These are phyloP conservation scores for Apus apus DNA, from an alignment of 2,113 vertebrate genomes.

Conservation along the genomic window DNA sequence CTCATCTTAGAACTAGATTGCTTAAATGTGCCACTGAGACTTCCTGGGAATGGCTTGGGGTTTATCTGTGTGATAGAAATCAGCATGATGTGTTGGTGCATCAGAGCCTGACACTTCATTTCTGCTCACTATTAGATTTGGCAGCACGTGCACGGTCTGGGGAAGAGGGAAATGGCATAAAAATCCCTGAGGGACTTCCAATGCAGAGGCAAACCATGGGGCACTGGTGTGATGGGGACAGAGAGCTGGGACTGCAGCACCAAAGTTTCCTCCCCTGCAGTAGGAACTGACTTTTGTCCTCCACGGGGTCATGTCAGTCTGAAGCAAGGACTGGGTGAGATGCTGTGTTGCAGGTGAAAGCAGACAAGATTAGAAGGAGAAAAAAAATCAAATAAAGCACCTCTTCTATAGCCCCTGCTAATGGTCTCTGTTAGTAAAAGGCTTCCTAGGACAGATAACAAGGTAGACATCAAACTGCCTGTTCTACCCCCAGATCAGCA, in stretches of 20 bases:
- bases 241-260: neutral
- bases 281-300: neutral
- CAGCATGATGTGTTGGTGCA: neutral
- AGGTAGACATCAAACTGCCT: neutral
- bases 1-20: neutral
- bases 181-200: neutral
- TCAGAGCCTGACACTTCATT: constrained; percentile 1
- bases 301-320: neutral
- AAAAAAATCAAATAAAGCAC: neutral
- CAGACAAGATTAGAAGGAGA: neutral
- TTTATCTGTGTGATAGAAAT: neutral
- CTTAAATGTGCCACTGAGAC: neutral
- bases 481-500: neutral
- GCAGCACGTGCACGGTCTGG: neutral
- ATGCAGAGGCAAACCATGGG: neutral
- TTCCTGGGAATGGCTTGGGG: neutral
- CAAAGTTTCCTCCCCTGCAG: neutral
- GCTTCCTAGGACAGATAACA: neutral
- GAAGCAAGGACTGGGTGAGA: neutral
- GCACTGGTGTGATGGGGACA: neutral
- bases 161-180: neutral
- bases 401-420: neutral
- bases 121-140: neutral
- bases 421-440: neutral
- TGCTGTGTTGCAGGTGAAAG: neutral